Evolutionary conservation across 2,888 invertebrate species (phyloP).

Genomic region (Limnephilus lunatus): DNA sequence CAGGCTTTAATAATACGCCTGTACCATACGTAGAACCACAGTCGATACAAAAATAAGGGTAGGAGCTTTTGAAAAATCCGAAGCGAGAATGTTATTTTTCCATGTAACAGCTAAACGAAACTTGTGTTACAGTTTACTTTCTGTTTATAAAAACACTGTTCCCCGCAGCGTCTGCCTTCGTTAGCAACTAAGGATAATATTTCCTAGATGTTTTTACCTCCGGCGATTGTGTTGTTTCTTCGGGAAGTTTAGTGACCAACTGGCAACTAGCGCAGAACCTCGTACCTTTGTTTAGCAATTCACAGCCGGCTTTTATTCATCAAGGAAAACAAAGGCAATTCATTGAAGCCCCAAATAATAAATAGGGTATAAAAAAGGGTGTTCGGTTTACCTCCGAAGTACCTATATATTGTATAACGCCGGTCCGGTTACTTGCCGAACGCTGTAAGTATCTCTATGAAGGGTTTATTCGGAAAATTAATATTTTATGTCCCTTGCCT

Average conservation of each 20-base stretch:
- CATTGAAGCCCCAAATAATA: slow-evolving; percentile 59
- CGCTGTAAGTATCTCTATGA: slow-evolving; percentile 19
- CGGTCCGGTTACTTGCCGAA: not conserved
- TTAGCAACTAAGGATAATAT: not conserved
- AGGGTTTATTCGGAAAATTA: slow-evolving; percentile 34
- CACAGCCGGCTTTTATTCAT: slow-evolving; percentile 59
- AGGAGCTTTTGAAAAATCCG: not conserved
- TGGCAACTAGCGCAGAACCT: not conserved
- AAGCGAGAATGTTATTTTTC: not conserved
- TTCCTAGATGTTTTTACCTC: not conserved
- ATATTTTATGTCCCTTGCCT: slow-evolving; percentile 43
- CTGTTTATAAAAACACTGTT: not conserved
- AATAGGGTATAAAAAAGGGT: slow-evolving; percentile 56
- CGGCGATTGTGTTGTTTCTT: slow-evolving; percentile 43
- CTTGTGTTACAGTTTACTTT: not conserved
- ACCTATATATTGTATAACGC: slow-evolving; percentile 5
- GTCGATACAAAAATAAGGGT: not conserved
- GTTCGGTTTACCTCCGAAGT: slow-evolving; percentile 35
- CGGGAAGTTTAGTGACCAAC: slow-evolving; percentile 13
- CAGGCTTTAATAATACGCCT: not conserved
- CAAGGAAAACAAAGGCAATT: slow-evolving; percentile 61
- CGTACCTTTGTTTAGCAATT: slow-evolving; percentile 52
- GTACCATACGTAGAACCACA: not conserved
- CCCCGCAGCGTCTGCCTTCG: not conserved
- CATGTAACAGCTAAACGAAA: not conserved